A percentile compares a stretch with the other conserved stretches of the same genome.
These are phyloP conservation scores for Lypha dubia DNA, from an alignment of 2,888 invertebrate genomes.

Conservation along the genomic window DNA sequence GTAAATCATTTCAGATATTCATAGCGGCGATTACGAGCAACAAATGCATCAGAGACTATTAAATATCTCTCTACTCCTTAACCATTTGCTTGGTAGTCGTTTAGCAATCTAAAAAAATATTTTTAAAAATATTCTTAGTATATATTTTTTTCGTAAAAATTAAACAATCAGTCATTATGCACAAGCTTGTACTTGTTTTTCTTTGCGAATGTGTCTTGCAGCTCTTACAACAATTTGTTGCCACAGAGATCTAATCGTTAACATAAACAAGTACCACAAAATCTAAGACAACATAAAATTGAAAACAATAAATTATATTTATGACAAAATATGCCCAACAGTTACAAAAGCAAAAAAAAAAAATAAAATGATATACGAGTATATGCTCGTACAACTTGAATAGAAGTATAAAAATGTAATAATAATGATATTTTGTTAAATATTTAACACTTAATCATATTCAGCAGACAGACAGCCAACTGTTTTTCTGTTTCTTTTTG, in stretches of 20 bases:
- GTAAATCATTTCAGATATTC: no score
- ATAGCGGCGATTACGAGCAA: no score
- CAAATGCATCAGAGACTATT: no score
- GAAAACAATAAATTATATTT: slow-evolving; percentile 68
- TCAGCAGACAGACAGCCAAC: slow-evolving; percentile 71
- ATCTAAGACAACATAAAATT: slow-evolving; percentile 47
- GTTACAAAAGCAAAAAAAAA: slow-evolving; percentile 25
- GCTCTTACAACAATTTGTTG: slow-evolving; percentile 41
- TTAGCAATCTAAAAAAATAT: no score
- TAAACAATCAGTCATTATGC: slow-evolving; percentile 25
- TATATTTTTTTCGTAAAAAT: no score
- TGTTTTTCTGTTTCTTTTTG: slow-evolving; percentile 46
- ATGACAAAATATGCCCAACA: slow-evolving; percentile 68
- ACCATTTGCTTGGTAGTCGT: no score
- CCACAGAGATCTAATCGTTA: slow-evolving; percentile 29
- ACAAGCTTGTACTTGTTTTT: neutral
- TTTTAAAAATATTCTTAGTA: no score
- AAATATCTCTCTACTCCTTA: no score
- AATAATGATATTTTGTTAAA: slow-evolving; percentile 69
- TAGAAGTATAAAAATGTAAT: slow-evolving; percentile 35
- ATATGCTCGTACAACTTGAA: slow-evolving; percentile 7
- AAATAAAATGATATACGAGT: neutral
- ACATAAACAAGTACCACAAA: slow-evolving; percentile 26
- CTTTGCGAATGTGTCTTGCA: neutral
- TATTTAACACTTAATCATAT: slow-evolving; percentile 75